Conservation (phyloP, 1,140 invertebrate species). For the Scylla paramamosain region DNA sequence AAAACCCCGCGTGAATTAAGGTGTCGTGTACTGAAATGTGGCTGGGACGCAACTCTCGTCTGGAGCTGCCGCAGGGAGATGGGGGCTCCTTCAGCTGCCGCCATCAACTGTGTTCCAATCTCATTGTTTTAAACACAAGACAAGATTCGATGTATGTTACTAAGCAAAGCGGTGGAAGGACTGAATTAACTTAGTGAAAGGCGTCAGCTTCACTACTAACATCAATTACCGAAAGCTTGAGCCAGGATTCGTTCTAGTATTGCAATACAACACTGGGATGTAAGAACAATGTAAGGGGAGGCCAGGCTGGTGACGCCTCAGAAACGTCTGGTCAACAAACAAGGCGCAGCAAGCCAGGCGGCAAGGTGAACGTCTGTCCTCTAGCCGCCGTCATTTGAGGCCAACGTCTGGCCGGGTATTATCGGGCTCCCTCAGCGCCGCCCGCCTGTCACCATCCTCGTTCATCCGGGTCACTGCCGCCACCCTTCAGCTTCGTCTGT, state of each 20-base stretch:
- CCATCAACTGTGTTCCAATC: no score
- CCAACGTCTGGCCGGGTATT: neutral
- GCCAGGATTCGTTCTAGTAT: no score
- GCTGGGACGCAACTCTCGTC: no score
- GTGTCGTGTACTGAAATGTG: slow-evolving; percentile 50
- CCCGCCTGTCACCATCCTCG: slow-evolving; percentile 46
- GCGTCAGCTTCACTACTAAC: no score
- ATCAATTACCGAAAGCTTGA: no score
- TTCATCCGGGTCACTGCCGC: neutral
- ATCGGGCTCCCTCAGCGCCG: slow-evolving; percentile 25
- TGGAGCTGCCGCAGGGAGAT: no score
- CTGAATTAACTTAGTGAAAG: no score
- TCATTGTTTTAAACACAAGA: no score
- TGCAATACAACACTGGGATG: no score
- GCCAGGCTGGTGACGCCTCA: neutral
- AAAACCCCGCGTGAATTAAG: slow-evolving; percentile 53
- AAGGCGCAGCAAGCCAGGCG: neutral
- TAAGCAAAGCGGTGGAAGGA: no score
- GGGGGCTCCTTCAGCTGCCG: no score
- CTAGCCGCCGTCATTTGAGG: neutral
- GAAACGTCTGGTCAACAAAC: neutral
- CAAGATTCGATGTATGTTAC: no score
- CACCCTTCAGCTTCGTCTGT: slow-evolving; percentile 34
- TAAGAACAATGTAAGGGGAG: neutral
- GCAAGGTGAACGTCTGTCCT: slow-evolving; percentile 9